Evolutionary conservation across 2,888 invertebrate species (phyloP).

Genomic region (Zonitis immaculata): DNA sequence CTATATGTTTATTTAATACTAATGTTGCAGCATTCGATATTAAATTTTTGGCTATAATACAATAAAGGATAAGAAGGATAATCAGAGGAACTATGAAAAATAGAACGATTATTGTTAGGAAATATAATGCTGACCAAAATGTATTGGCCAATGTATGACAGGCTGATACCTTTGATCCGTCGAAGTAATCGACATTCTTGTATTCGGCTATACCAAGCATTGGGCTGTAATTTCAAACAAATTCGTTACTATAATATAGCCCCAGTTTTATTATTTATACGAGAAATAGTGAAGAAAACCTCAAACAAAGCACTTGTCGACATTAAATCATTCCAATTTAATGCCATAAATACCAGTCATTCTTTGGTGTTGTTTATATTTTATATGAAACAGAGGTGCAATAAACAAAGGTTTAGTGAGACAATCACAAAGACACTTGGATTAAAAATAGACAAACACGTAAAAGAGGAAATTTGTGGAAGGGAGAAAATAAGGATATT

Average conservation of each 20-base stretch:
- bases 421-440: conserved; percentile 13
- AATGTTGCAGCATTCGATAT: conserved; percentile 65
- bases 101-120: conserved; percentile 70
- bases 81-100: conserved; percentile 79
- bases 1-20: conserved; percentile 66
- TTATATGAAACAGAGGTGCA: conserved; percentile 20
- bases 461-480: background rate
- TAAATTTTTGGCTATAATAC: conserved; percentile 77
- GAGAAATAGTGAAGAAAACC: conserved; percentile 9
- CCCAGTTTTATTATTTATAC: no score
- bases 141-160: conserved; percentile 77
- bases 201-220: conserved; percentile 73
- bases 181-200: conserved; percentile 61
- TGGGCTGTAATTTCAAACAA: conserved; percentile 64
- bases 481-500: no score
- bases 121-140: conserved; percentile 72
- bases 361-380: conserved; percentile 13
- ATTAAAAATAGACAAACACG: background rate
- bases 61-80: conserved; percentile 74
- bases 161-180: conserved; percentile 65
- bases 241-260: no score
- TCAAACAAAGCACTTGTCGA: conserved; percentile 14
- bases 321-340: background rate
- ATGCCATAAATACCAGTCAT: conserved; percentile 21
- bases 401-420: conserved; percentile 25